Conservation (phyloP, 2,113 vertebrate genomes). For the Vombatus ursinus region DNA sequence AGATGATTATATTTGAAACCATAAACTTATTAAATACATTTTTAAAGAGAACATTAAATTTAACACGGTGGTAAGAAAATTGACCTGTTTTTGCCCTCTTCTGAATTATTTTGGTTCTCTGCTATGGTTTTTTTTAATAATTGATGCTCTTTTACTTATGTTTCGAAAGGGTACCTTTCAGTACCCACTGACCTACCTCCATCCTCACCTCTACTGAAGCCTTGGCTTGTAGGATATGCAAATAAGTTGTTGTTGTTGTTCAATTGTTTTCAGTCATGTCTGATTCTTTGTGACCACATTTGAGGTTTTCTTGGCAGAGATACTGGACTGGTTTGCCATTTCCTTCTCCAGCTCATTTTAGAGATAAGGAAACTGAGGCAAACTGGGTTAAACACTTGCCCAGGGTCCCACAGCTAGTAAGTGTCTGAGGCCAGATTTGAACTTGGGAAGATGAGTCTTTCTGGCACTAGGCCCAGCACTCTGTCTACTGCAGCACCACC, state of each 20-base stretch:
- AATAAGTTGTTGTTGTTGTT: background rate
- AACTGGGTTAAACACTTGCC: too few species aligned
- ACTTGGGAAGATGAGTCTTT: too few species aligned
- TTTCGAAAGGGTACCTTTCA: background rate
- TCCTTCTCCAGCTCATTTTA: too few species aligned
- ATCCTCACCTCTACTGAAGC: background rate
- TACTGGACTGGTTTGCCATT: too few species aligned
- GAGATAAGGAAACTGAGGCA: too few species aligned
- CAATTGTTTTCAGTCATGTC: background rate
- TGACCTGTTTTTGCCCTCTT: background rate
- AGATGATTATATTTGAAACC: background rate
- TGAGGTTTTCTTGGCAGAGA: too few species aligned
- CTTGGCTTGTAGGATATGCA: background rate
- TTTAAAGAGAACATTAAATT: background rate
- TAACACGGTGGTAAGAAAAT: background rate
- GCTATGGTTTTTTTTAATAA: background rate
- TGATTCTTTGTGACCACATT: too few species aligned
- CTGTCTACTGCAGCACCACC: too few species aligned
- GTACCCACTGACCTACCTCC: background rate
- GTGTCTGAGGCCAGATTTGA: too few species aligned
- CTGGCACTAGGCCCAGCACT: too few species aligned
- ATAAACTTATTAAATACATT: background rate
- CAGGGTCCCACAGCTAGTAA: too few species aligned
- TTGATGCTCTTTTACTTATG: background rate
- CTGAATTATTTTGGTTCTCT: background rate